phyloP scores from a whole-genome alignment of 2,797 vertebrate species.

The Parambassis ranga region DNA sequence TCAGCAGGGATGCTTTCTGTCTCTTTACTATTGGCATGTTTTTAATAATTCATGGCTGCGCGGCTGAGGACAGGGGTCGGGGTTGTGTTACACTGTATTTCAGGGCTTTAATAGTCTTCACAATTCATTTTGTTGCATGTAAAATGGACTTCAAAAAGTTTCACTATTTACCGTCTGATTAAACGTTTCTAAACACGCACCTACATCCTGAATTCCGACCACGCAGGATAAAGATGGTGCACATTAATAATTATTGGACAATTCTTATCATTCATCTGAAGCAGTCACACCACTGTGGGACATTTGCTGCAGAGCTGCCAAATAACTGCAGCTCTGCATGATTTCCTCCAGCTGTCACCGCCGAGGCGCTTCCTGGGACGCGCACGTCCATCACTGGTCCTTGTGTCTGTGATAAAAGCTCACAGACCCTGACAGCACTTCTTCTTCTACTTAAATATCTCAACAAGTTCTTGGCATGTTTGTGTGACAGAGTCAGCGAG shows the following conservation, averaged over 20 bases:
- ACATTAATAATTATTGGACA: constrained; percentile 13
- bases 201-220: neutral
- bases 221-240: neutral
- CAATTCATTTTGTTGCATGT: neutral
- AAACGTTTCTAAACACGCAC: neutral
- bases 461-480: too few relatives aligned
- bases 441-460: too few relatives aligned
- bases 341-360: constrained; percentile 30
- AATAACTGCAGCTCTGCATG: constrained; percentile 10
- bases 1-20: constrained; percentile 48
- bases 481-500: too few relatives aligned
- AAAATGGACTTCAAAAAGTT: neutral
- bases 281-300: neutral
- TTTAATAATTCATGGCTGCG: constrained; percentile 79
- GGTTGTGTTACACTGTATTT: constrained; percentile 29
- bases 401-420: too few relatives aligned
- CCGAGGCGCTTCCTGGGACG: too few relatives aligned
- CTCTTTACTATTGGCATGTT: constrained; percentile 67
- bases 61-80: constrained; percentile 32
- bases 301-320: constrained; percentile 23
- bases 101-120: neutral
- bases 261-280: constrained; percentile 6
- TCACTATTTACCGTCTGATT: neutral
- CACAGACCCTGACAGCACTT: too few relatives aligned
- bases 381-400: too few relatives aligned